Conservation (phyloP, 2,888 invertebrate species). For the Dysmachus trigonus region DNA sequence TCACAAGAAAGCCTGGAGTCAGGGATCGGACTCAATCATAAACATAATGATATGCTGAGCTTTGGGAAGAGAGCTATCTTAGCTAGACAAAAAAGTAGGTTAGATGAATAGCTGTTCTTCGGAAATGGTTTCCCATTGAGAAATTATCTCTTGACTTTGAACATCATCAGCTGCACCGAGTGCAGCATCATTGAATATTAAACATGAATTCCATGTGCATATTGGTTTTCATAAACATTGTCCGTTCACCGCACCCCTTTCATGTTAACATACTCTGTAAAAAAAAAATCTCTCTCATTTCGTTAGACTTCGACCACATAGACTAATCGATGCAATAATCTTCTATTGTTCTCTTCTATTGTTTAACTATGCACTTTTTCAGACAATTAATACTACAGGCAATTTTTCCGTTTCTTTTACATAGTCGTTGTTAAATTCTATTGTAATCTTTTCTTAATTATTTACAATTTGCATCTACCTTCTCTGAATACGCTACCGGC, state of each 20-base stretch:
- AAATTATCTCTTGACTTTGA: background rate
- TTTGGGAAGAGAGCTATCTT: background rate
- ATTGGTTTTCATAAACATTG: conserved; percentile 17
- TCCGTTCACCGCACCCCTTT: background rate
- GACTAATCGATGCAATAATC: background rate
- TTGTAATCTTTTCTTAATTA: background rate
- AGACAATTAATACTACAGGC: background rate
- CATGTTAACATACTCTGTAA: background rate
- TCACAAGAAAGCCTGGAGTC: background rate
- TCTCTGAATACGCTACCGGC: too few relatives aligned
- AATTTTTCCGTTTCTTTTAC: background rate
- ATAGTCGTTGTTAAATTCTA: background rate
- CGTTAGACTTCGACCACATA: background rate
- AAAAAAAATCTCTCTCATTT: background rate
- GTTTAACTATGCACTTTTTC: background rate
- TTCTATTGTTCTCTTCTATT: background rate
- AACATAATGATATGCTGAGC: conserved; percentile 26
- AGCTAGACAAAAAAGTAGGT: conserved; percentile 25
- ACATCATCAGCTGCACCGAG: conserved; percentile 3
- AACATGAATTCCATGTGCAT: conserved; percentile 11
- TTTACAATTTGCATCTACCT: background rate
- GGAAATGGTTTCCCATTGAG: conserved; percentile 11
- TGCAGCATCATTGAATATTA: conserved; percentile 14
- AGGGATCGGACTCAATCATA: conserved; percentile 24
- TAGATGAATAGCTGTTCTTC: conserved; percentile 36